Evolutionary conservation across 2,113 vertebrate genomes (phyloP).

Genomic region (Mormyrus iriodes): DNA sequence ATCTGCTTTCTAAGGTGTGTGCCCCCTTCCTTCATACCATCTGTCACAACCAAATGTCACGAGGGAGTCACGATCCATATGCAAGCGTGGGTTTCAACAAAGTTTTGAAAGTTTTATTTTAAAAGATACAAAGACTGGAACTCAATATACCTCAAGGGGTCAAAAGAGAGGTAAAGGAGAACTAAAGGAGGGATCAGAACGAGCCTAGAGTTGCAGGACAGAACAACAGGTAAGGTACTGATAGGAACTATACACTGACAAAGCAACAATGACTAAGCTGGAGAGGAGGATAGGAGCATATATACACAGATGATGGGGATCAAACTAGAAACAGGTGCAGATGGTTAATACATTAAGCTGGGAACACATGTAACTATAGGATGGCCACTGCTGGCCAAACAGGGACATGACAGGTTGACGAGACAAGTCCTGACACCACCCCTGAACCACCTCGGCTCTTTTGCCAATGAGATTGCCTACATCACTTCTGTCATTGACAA

Average conservation of each 20-base stretch:
- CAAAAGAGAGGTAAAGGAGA: background rate
- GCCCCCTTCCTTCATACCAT: background rate
- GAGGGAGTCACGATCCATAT: background rate
- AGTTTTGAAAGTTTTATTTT: background rate
- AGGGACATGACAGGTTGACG: too few species aligned
- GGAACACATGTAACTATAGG: background rate
- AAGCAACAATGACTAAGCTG: background rate
- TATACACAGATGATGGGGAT: background rate
- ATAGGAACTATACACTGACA: background rate
- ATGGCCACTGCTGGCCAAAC: background rate
- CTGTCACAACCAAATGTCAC: background rate
- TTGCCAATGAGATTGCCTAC: background rate
- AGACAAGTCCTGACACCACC: background rate
- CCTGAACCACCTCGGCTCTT: background rate
- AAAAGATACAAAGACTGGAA: background rate
- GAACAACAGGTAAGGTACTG: background rate
- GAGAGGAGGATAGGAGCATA: background rate
- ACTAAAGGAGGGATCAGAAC: background rate
- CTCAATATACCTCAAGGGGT: background rate
- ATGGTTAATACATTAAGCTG: background rate
- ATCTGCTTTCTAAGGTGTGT: background rate
- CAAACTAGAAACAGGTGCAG: background rate
- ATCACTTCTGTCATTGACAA: background rate
- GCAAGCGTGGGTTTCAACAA: background rate
- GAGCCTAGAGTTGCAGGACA: background rate